A percentile compares a stretch with the other conserved stretches of the same genome.
Evolutionary conservation across 2,888 invertebrate species (phyloP).

Genomic region (Sabatieria punctata): DNA sequence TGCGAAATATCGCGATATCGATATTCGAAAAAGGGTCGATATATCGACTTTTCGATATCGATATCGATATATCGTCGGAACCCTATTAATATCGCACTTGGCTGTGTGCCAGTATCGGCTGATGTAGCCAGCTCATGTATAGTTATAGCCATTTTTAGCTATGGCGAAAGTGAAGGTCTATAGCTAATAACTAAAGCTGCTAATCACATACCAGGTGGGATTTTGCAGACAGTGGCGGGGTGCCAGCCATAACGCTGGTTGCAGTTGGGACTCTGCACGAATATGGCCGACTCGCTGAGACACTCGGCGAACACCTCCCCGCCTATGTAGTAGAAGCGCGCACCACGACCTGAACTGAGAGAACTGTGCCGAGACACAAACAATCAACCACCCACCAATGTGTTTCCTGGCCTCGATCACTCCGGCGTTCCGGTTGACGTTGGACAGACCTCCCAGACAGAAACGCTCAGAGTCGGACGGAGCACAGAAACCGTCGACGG

Average conservation of each 20-base stretch:
- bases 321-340: conserved; percentile 86
- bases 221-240: conserved; percentile 94
- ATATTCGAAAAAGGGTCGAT: too few species aligned
- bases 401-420: conserved; percentile 72
- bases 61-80: too few species aligned
- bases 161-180: too few species aligned
- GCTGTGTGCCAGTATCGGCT: too few species aligned
- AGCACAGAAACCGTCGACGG: conserved; percentile 95
- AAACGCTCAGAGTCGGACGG: conserved; percentile 94
- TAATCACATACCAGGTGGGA: conserved; percentile 70
- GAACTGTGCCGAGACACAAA: neutral
- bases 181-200: too few species aligned
- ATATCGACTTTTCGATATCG: too few species aligned
- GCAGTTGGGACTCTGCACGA: conserved; percentile 94
- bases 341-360: conserved; percentile 49
- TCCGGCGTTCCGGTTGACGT: conserved; percentile 86
- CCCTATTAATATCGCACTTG: too few species aligned
- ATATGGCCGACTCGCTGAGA: conserved; percentile 85
- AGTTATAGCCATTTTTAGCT: too few species aligned
- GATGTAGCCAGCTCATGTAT: too few species aligned
- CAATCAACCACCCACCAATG: conserved; percentile 26
- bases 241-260: conserved; percentile 98
- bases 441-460: conserved; percentile 81
- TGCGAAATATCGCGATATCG: too few species aligned
- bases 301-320: conserved; percentile 97